phyloP scores from a whole-genome alignment of 1,140 invertebrate genomes.

The Scaptomyza montana region DNA sequence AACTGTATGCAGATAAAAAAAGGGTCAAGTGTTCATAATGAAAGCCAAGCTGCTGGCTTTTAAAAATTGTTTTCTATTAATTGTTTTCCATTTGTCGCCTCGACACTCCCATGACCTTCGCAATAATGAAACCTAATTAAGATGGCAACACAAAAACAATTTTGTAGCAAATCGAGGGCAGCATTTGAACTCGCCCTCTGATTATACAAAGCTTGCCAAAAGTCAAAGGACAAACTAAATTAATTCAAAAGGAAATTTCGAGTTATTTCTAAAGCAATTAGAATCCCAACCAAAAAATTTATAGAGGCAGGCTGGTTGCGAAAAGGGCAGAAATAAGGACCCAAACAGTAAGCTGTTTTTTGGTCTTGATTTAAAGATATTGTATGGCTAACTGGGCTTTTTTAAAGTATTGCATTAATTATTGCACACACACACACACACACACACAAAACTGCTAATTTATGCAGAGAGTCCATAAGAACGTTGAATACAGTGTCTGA shows the following conservation, averaged over 20 bases:
- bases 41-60: conserved; percentile 29
- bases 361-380: conserved; percentile 36
- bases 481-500: conserved; percentile 50
- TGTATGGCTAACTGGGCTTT: conserved; percentile 34
- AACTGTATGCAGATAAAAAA: no score
- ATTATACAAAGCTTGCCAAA: neutral
- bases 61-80: conserved; percentile 46
- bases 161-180: conserved; percentile 8
- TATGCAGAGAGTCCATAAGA: conserved; percentile 62
- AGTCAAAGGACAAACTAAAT: conserved; percentile 50
- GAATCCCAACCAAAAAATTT: conserved; percentile 62
- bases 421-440: no score
- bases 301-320: conserved; percentile 22
- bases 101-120: neutral
- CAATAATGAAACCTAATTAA: conserved; percentile 60
- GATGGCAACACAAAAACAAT: conserved; percentile 18
- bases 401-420: conserved; percentile 42
- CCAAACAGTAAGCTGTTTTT: conserved; percentile 5
- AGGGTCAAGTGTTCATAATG: conserved; percentile 21
- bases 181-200: conserved; percentile 3
- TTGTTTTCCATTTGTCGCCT: conserved; percentile 13
- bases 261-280: conserved; percentile 59
- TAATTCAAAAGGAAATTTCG: conserved; percentile 56
- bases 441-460: conserved; percentile 64
- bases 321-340: neutral